These are phyloP conservation scores for Bagarius yarrelli DNA, from an alignment of 2,113 vertebrate species.

Conservation along the genomic window DNA sequence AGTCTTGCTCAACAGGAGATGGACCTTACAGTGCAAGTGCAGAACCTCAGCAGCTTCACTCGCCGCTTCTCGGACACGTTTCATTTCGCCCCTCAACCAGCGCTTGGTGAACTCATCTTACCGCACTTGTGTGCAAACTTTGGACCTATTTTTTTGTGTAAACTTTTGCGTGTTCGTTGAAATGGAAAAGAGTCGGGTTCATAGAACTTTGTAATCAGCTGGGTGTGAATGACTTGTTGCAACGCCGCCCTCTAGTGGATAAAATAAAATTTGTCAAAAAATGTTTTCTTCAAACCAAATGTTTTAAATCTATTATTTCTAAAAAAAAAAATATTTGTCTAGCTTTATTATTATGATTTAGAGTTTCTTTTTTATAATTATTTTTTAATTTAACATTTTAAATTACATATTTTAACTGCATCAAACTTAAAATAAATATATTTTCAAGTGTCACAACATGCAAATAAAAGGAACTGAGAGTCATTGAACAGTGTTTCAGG, in stretches of 20 bases:
- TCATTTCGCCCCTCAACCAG: slow-evolving; percentile 76
- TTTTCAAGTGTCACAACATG: too few relatives aligned
- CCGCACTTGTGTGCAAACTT: slow-evolving; percentile 92
- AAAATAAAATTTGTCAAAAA: neutral
- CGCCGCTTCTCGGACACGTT: slow-evolving; percentile 80
- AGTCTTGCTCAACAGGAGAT: slow-evolving; percentile 73
- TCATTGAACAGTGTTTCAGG: neutral
- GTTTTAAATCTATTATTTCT: too few relatives aligned
- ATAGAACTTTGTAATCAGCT: neutral
- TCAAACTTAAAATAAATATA: too few relatives aligned
- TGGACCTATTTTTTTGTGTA: slow-evolving; percentile 93
- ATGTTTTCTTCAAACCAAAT: neutral
- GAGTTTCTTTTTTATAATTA: too few relatives aligned
- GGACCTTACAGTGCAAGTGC: slow-evolving; percentile 67
- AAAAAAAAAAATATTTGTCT: too few relatives aligned
- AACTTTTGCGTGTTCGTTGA: slow-evolving; percentile 73
- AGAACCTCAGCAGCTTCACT: slow-evolving; percentile 75
- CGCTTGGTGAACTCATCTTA: slow-evolving; percentile 84
- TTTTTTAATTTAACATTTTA: too few relatives aligned
- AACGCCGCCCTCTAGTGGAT: neutral
- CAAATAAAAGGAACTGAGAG: neutral
- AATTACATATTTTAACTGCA: too few relatives aligned
- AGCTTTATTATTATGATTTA: too few relatives aligned
- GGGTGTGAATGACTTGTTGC: neutral
- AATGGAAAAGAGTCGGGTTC: neutral